Base-by-base conservation (phyloP, 2,888 invertebrate species). In the Zygaena filipendulae region DNA sequence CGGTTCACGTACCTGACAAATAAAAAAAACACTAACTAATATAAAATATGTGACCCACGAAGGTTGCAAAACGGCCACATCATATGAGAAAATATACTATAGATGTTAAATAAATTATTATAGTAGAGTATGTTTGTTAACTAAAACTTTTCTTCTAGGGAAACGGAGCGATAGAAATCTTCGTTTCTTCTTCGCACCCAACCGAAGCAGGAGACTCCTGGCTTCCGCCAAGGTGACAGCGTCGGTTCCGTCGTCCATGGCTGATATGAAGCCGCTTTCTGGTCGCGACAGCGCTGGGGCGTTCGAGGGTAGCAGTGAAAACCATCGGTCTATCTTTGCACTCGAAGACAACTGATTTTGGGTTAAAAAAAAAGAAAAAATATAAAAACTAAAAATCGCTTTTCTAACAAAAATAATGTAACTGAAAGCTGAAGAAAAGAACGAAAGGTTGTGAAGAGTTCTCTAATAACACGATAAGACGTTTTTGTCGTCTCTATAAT, bases 241-340 rank as follows among this genome's bases (percentile, higher is more conserved):
- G 52, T 84, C 87, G 31, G 62, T 63, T 37, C 48, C 47, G 23
- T 72, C 75, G 32, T 83, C 83, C 30, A 85, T 83, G 13, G 86
- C 87, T 11, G 87, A 88, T 18, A 90, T 83, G 62, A 90, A 91
- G 7, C 90, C 90, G 54, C 90, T 90, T 60, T 90, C 90, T 1
- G 88, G 90, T 6, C 89, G 80, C 6, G 90, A 90, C 32, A 87
- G 71, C 9, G 87, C 84, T 10, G 82, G 64, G 7, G 84, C 79
- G 20, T 54, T 52, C 12, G 60, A 45, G 11, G 84, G 85, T 42
- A 88, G 72, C 40, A 89, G 83, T 38, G 89, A 88, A 59, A 91
- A 91, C 91, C 91, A 91, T 26, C 90, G 84, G 51, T 90, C 88
- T 51, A 91, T 88, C 75, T 91, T 91, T 35, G 89, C 89, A 38